These are phyloP conservation scores for Sminthopsis crassicaudata DNA, from an alignment of 2,113 vertebrate species.

Conservation along the genomic window DNA sequence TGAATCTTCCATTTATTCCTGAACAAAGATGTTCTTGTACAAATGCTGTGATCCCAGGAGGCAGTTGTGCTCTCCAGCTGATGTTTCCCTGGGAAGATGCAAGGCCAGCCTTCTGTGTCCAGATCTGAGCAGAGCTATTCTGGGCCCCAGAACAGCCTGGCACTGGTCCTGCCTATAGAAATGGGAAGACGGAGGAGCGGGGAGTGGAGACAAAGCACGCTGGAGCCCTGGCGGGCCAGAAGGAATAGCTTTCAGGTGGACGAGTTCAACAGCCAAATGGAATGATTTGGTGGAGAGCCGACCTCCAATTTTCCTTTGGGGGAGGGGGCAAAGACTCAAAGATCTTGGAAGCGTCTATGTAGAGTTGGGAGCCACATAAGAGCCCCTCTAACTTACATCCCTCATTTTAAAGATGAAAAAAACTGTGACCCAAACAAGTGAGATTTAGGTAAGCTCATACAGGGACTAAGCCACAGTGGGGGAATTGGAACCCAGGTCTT, in stretches of 20 bases:
- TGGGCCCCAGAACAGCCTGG: conserved; percentile 28
- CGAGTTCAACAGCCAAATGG: neutral
- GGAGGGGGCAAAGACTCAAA: neutral
- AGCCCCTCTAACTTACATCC: neutral
- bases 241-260: neutral
- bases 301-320: neutral
- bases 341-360: neutral
- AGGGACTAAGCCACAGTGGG: neutral
- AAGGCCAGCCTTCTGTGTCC: conserved; percentile 45
- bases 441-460: neutral
- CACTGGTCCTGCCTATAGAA: conserved; percentile 33
- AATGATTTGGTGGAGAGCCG: neutral
- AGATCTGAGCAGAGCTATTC: conserved; percentile 50
- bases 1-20: conserved; percentile 65
- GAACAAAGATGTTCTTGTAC: conserved; percentile 51
- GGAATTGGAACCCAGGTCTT: neutral
- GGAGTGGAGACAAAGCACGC: neutral
- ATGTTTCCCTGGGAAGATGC: conserved; percentile 58
- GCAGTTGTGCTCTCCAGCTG: conserved; percentile 45
- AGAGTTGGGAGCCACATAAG: neutral
- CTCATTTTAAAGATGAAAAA: neutral
- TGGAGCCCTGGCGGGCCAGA: neutral
- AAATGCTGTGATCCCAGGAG: neutral
- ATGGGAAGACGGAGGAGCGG: neutral
- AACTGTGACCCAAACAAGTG: neutral